phyloP scores from a whole-genome alignment of 2,797 vertebrate genomes.

The Pipistrellus pipistrellus region DNA sequence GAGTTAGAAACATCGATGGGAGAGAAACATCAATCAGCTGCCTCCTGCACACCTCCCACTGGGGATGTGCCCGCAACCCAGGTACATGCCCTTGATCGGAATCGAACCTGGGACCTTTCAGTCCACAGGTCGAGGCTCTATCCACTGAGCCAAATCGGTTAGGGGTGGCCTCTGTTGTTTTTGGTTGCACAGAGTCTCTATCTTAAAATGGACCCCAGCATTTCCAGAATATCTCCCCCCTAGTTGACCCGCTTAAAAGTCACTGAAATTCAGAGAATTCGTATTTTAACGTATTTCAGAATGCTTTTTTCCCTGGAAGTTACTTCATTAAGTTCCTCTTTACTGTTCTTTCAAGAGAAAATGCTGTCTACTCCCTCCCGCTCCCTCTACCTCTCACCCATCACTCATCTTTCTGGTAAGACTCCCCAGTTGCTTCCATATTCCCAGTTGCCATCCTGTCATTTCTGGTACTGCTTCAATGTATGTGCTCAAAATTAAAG shows the following conservation, averaged over 20 bases:
- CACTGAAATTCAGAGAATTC: not conserved
- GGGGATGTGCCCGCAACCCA: too few relatives aligned
- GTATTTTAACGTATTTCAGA: slow-evolving; percentile 13
- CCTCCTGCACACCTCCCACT: too few relatives aligned
- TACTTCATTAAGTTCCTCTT: not conserved
- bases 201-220: not conserved
- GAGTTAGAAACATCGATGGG: too few relatives aligned
- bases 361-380: not conserved
- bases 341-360: not conserved
- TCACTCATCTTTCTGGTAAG: not conserved
- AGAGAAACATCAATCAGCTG: too few relatives aligned
- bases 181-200: not conserved
- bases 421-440: not conserved
- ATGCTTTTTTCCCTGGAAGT: not conserved
- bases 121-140: too few relatives aligned
- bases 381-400: fast-evolving
- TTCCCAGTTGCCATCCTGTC: not conserved
- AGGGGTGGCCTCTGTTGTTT: not conserved
- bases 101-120: too few relatives aligned
- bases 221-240: not conserved
- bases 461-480: not conserved
- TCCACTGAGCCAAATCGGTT: too few relatives aligned
- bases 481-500: not conserved
- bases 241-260: not conserved
- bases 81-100: too few relatives aligned